Conservation (phyloP, 2,888 invertebrate species). For the Tortrix viridana region DNA sequence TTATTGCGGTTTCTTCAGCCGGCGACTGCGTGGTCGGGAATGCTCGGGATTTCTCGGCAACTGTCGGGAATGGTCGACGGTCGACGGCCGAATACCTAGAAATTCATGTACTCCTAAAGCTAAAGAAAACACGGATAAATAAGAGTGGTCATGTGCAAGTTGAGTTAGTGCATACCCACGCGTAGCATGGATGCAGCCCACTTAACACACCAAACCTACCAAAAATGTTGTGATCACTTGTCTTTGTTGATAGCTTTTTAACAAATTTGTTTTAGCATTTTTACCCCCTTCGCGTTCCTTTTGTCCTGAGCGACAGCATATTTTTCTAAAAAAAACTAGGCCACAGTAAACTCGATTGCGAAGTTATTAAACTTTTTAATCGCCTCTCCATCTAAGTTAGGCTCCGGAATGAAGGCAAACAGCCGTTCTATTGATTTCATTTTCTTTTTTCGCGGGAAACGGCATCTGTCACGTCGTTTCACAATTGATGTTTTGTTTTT, state of each 20-base stretch:
- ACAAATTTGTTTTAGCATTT: too few species aligned
- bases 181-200: too few species aligned
- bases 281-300: background rate
- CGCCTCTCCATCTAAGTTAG: constrained; percentile 37
- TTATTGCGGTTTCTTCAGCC: constrained; percentile 51
- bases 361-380: constrained; percentile 36
- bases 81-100: background rate
- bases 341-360: constrained; percentile 21
- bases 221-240: too few species aligned
- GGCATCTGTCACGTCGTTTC: constrained; percentile 51
- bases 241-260: too few species aligned
- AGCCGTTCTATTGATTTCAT: constrained; percentile 43
- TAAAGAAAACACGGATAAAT: background rate
- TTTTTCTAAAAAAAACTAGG: constrained; percentile 13
- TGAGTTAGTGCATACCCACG: too few species aligned
- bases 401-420: constrained; percentile 24
- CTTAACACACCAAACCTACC: too few species aligned
- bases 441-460: constrained; percentile 42
- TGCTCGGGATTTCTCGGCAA: background rate
- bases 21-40: background rate
- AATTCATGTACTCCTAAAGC: background rate
- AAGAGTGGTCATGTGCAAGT: too few species aligned
- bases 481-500: constrained; percentile 55
- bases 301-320: too few species aligned
- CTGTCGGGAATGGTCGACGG: background rate